These are phyloP conservation scores for Urocyon cinereoargenteus DNA, from an alignment of 2,797 vertebrate species.

Conservation along the genomic window DNA sequence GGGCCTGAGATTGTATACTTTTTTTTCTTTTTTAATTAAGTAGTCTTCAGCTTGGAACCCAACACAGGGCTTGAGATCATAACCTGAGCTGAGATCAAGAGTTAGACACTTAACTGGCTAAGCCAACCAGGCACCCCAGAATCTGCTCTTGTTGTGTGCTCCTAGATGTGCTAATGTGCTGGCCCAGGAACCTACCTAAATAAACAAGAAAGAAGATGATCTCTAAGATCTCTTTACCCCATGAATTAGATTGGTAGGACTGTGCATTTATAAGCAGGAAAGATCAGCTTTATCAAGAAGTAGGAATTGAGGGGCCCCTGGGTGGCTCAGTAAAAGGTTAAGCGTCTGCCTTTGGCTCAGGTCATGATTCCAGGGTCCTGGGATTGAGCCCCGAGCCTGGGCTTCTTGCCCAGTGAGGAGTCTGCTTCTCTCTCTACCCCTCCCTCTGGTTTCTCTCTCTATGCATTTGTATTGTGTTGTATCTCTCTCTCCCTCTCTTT, in stretches of 20 bases:
- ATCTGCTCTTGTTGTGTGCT: background rate
- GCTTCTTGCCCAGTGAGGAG: no score
- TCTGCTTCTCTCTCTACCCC: no score
- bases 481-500: no score
- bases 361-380: no score
- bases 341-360: no score
- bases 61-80: background rate
- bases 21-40: background rate
- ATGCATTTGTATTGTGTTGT: no score
- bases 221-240: background rate
- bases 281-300: conserved; percentile 33
- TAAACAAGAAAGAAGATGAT: background rate
- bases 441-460: no score
- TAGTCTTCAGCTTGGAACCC: background rate
- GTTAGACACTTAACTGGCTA: background rate
- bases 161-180: background rate
- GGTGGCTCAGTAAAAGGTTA: no score
- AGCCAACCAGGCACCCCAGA: background rate
- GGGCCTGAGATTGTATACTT: conserved; percentile 1
- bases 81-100: background rate
- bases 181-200: background rate
- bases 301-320: background rate
- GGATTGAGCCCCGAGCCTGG: no score
- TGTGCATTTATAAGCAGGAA: background rate
- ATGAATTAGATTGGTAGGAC: background rate